phyloP scores from a whole-genome alignment of 2,888 invertebrate species.

The Meandrusa payeni region DNA sequence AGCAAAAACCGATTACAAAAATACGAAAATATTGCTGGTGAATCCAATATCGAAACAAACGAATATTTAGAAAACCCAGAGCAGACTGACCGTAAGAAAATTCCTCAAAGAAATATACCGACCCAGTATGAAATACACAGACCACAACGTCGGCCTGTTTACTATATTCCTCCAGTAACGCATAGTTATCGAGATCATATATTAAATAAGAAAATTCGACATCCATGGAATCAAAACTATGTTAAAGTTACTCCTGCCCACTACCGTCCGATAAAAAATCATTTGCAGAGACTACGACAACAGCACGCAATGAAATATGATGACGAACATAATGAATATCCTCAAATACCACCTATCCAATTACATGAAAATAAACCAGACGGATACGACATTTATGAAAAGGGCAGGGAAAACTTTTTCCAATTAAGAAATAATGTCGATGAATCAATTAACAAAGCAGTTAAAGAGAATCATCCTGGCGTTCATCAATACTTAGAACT shows the following conservation, averaged over 20 bases:
- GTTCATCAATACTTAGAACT: constrained; percentile 52
- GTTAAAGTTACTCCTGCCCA: constrained; percentile 66
- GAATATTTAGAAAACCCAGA: constrained; percentile 65
- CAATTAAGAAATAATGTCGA: constrained; percentile 62
- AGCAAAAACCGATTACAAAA: constrained; percentile 53
- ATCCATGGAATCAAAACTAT: constrained; percentile 67
- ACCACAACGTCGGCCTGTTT: constrained; percentile 60
- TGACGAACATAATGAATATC: constrained; percentile 72
- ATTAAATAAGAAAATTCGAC: constrained; percentile 61
- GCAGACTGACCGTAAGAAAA: constrained; percentile 54
- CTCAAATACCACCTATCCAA: constrained; percentile 51
- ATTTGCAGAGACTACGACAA: constrained; percentile 60
- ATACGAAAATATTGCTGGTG: constrained; percentile 58
- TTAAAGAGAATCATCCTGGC: constrained; percentile 48
- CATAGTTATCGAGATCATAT: constrained; percentile 45
- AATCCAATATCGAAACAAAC: constrained; percentile 50
- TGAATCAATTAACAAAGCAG: constrained; percentile 58
- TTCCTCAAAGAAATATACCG: constrained; percentile 58
- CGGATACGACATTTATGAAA: constrained; percentile 79
- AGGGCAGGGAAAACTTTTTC: constrained; percentile 64
- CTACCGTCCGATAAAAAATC: constrained; percentile 64
- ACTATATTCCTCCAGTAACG: constrained; percentile 48
- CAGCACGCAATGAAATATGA: constrained; percentile 67
- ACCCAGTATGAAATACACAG: constrained; percentile 60
- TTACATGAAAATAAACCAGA: constrained; percentile 60